Percentiles rank a stretch among this genome's conserved stretches.
phyloP scores from a whole-genome alignment of 2,797 vertebrate species.

The Naso thynnoides region DNA sequence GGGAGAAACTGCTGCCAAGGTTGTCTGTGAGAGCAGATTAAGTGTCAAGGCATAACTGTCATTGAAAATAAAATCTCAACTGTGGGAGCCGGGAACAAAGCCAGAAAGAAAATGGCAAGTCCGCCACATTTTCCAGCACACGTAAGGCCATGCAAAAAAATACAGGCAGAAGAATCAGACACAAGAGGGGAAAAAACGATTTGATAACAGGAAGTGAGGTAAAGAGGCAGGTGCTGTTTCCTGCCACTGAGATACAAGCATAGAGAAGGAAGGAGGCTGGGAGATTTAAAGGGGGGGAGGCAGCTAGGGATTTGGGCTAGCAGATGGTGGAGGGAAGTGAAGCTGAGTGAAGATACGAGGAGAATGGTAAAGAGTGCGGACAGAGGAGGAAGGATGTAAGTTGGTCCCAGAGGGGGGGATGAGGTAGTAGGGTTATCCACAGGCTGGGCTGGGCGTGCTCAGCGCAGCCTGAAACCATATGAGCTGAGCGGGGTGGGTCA shows the following conservation, averaged over 20 bases:
- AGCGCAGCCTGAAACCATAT: constrained; percentile 46
- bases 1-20: constrained; percentile 72
- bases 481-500: constrained; percentile 50
- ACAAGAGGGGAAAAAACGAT: not conserved
- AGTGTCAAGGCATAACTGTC: constrained; percentile 67
- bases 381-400: constrained; percentile 76
- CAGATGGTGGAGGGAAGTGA: constrained; percentile 78
- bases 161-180: not conserved
- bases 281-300: constrained; percentile 34
- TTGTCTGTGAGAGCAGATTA: constrained; percentile 74
- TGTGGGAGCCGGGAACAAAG: constrained; percentile 49
- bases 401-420: constrained; percentile 62
- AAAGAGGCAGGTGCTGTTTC: constrained; percentile 75
- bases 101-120: constrained; percentile 48
- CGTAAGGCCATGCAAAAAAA: not conserved
- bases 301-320: constrained; percentile 57
- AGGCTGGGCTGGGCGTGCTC: constrained; percentile 64
- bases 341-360: constrained; percentile 64
- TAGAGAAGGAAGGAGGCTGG: constrained; percentile 56
- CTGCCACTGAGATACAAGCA: constrained; percentile 56
- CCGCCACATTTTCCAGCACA: constrained; percentile 37
- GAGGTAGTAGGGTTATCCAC: constrained; percentile 75
- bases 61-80: constrained; percentile 61
- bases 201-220: constrained; percentile 75
- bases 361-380: constrained; percentile 67